Base-by-base conservation (phyloP, 2,113 vertebrate species). In the Falcunculus frontatus region DNA sequence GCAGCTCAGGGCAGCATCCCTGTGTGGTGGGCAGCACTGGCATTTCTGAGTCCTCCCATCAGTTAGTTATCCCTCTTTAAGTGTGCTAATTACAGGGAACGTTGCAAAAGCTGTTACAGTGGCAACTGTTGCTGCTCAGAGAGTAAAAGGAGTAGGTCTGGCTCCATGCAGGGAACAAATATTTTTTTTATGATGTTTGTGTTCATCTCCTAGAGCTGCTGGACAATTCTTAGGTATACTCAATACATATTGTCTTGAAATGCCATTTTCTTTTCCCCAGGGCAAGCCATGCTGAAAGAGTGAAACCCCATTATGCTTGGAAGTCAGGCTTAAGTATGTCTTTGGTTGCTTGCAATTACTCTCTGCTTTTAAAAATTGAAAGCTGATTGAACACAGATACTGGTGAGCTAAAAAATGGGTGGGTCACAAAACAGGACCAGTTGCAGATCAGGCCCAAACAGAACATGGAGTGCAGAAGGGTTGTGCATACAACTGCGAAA, bases 141-240 rank as follows among this genome's bases (percentile, higher is more conserved):
- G 30, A 42, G 18, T 62, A 29, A 56, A 65, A 59, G 18, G 7
- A 52, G 33, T 30, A 30, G 11, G 10, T 59, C 17, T 76, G 63
- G 22, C 49, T 87, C 46, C 12, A 4, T 22, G 17, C 5, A 8
- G 39, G 39, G 16, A 57, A 11, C 16, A 73, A 29, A 30, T 4
- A 0, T 41, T 19, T 33, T 33, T 32, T 32, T 37, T 27, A 0
- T 42, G 7, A 4, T 32, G 6, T 39, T 4, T 62, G 7, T 1
- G 2, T 42, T 85, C 19, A 32, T 83, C 30, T 55, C 30, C 60
- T 46, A 46, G 37, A 73, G 70, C 30, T 94, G 67, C 35, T 70
- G 82, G 72, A 39, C 22, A 52, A 39, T 84, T 91, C 35, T 75
- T 56, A 27, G n/a, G 8, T 65, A 29, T 49, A 29, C 37, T 52